Conservation (phyloP, 2,888 invertebrate species). For the Caenorhabditis doughertyi region DNA sequence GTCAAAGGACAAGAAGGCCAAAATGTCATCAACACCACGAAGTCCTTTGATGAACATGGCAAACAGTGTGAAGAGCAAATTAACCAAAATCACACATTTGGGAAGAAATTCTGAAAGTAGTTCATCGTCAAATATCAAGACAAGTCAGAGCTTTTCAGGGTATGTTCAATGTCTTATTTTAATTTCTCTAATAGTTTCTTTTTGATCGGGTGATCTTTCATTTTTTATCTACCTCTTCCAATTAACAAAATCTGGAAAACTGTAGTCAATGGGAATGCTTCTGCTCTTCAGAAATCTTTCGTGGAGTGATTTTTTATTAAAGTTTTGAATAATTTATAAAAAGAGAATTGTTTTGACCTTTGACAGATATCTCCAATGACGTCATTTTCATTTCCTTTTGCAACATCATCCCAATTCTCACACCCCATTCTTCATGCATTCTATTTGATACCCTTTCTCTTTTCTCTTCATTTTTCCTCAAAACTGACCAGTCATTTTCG, state of each 20-base stretch:
- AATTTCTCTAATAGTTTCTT: neutral
- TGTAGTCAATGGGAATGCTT: too few species aligned
- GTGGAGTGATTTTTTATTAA: too few species aligned
- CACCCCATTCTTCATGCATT: slow-evolving; percentile 45
- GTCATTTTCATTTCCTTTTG: slow-evolving; percentile 28
- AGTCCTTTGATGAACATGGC: slow-evolving; percentile 81
- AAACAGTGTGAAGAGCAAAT: slow-evolving; percentile 76
- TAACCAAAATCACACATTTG: slow-evolving; percentile 65
- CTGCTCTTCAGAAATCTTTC: neutral
- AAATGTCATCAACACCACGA: slow-evolving; percentile 72
- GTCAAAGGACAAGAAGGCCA: slow-evolving; percentile 50
- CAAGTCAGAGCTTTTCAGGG: slow-evolving; percentile 71
- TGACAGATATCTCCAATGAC: slow-evolving; percentile 10
- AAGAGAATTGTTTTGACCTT: neutral
- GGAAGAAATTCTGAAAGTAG: slow-evolving; percentile 45
- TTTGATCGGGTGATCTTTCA: too few species aligned
- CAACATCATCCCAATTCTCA: slow-evolving; percentile 20
- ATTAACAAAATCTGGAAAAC: too few species aligned
- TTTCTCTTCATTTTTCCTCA: neutral
- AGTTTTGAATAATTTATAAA: too few species aligned
- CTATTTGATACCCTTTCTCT: slow-evolving; percentile 9
- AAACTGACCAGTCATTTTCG: slow-evolving; percentile 44
- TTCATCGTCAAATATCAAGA: slow-evolving; percentile 59
- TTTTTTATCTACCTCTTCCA: too few species aligned
- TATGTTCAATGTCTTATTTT: slow-evolving; percentile 25